Percentiles rank a stretch among this genome's conserved stretches.
These are phyloP conservation scores for Cephalopterus ornatus DNA, from an alignment of 2,113 vertebrate genomes.

Conservation along the genomic window DNA sequence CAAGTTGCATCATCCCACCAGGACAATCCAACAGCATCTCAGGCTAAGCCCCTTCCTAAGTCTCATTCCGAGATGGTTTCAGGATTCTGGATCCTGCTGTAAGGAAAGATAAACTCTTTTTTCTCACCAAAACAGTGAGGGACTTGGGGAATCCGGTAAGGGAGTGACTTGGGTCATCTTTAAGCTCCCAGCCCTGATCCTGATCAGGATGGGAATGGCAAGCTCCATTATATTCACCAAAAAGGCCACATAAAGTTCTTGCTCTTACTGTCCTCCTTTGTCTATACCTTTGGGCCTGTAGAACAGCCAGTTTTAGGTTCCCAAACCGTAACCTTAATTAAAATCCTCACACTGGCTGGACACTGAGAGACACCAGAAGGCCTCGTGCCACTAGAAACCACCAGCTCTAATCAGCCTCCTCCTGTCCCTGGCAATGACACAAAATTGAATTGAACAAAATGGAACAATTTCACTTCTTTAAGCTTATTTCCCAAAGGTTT, in stretches of 20 bases:
- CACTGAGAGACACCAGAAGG: neutral
- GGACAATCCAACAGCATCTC: neutral
- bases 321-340: neutral
- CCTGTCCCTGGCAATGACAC: neutral
- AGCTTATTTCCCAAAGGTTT: conserved; percentile 48
- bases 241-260: neutral
- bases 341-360: neutral
- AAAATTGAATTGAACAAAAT: conserved; percentile 41
- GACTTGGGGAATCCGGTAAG: neutral
- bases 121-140: neutral
- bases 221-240: neutral
- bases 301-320: neutral
- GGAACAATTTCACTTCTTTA: conserved; percentile 41
- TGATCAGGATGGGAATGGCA: neutral
- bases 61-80: neutral
- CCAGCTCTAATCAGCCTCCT: neutral
- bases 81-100: neutral
- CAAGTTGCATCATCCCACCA: neutral
- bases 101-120: neutral
- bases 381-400: neutral
- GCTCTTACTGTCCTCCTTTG: neutral
- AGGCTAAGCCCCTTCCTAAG: neutral
- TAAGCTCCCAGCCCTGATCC: neutral
- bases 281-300: neutral
- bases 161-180: neutral